Evolutionary conservation across 1,140 invertebrate species (phyloP), one percentile per base, ranked within the genome.

Genomic region (Penaeus indicus): DNA sequence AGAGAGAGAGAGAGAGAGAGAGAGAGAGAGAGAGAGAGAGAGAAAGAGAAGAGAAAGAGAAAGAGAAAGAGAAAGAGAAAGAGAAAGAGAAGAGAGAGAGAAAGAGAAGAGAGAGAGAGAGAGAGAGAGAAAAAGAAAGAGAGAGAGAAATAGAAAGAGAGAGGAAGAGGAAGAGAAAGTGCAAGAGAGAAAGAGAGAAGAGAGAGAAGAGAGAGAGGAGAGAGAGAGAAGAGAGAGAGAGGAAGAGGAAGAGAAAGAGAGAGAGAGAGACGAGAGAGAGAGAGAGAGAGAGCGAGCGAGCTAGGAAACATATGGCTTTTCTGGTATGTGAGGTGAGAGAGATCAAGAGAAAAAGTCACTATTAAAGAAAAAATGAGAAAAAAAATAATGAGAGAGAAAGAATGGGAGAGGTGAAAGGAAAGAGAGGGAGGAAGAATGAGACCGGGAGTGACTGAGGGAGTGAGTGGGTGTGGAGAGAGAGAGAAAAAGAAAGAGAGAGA

Each of bases 71-170:
- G 38, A 54, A 16, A 22, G 42, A 54, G 19, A 4, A 4, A 8
- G 19, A 54, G 38, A 79, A 42, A 79, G 16, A 11, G 10, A 10
- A 54, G 11, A 38, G 16, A 32, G 38, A n/a, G 22, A 21, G 38
- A 79, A 42, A 79, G 77, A 79, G 38, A 27, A n/a, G 22, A 21
- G 38, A 79, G 77, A 79, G 77, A 79, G 38, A 27, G 38, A 47
- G 38, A 54, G 77, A 79, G 77, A 54, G 38, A 47, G 38, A 27
- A 25, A 79, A 42, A 54, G 77, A 79, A 25, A 27, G 19, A 21
- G 38, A 21, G 38, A 79, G 77, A 21, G 19, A 47, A 16, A 22
- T 18, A 54, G 42, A 54, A 19, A 54, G 19, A 21, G 38, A 11
- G 16, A 54, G 77, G 42, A 19, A 54, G 38, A 16, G 25, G 3